Conservation (phyloP, 2,888 invertebrate genomes). For the Callyntrura sp. region DNA sequence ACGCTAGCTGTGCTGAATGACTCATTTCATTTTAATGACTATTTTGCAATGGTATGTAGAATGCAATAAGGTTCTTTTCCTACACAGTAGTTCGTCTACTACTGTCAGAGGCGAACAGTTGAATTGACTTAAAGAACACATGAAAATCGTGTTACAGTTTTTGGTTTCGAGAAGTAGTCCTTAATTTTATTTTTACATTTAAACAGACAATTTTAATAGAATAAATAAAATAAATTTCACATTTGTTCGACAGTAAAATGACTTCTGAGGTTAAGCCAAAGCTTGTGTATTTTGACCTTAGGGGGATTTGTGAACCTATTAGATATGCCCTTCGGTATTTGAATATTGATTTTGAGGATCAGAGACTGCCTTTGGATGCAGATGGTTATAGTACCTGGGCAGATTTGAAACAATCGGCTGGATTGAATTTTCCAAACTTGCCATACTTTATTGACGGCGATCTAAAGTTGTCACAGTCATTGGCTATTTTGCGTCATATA, state of each 20-base stretch:
- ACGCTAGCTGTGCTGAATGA: neutral
- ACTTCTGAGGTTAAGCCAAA: conserved; percentile 33
- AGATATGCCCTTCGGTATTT: conserved; percentile 58
- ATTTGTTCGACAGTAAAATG: conserved; percentile 38
- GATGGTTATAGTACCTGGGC: conserved; percentile 46
- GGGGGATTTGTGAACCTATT: conserved; percentile 62
- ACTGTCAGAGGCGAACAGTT: neutral
- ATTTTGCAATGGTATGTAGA: neutral
- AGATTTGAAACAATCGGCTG: conserved; percentile 40
- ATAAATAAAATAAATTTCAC: neutral
- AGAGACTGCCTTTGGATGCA: conserved; percentile 20
- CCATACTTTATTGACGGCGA: conserved; percentile 69
- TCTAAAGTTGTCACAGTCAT: conserved; percentile 56
- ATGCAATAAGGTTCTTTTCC: neutral
- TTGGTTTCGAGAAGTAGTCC: neutral
- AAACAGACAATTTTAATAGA: neutral
- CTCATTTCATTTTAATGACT: conserved; percentile 28
- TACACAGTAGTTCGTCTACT: neutral
- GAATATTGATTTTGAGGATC: conserved; percentile 61
- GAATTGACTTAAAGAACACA: neutral
- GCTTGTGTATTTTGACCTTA: conserved; percentile 60
- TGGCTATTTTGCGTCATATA: conserved; percentile 66
- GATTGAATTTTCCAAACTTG: conserved; percentile 64
- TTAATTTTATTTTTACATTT: neutral
- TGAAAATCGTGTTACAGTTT: no score